Conservation (phyloP, 2,113 vertebrate genomes). For the Myrmecobius fasciatus region DNA sequence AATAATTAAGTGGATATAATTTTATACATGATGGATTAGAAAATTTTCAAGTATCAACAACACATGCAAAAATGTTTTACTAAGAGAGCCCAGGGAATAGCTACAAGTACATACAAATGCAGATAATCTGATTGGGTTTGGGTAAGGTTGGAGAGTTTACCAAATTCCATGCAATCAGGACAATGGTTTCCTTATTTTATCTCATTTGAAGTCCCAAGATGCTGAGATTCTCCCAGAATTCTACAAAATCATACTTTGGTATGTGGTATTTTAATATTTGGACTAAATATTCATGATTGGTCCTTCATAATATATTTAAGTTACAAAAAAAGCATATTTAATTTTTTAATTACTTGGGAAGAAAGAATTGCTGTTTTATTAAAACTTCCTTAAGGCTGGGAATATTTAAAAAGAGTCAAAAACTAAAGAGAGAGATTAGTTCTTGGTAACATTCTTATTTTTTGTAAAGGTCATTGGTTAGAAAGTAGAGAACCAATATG, state of each 20-base stretch:
- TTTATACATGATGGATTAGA: conserved; percentile 16
- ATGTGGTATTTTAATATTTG: neutral
- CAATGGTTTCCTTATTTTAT: conserved; percentile 23
- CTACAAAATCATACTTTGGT: conserved; percentile 1
- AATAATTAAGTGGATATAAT: neutral
- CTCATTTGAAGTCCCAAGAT: neutral
- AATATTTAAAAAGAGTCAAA: neutral
- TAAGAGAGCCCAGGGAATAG: neutral
- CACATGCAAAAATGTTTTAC: neutral
- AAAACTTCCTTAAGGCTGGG: neutral
- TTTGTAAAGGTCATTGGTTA: neutral
- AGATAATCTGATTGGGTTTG: neutral
- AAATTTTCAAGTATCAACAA: conserved; percentile 3
- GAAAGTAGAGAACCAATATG: neutral
- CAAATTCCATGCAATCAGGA: neutral
- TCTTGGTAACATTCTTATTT: neutral
- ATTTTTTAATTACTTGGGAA: conserved; percentile 3
- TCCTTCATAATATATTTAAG: neutral
- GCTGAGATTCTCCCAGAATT: conserved; percentile 10
- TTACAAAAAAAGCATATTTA: conserved; percentile 5
- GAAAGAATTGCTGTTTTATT: neutral
- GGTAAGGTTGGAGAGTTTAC: neutral
- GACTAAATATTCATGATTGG: neutral
- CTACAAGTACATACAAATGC: neutral
- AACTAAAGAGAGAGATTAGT: neutral